phyloP scores from a whole-genome alignment of 2,113 vertebrate species.

The Coptodon rendalli region DNA sequence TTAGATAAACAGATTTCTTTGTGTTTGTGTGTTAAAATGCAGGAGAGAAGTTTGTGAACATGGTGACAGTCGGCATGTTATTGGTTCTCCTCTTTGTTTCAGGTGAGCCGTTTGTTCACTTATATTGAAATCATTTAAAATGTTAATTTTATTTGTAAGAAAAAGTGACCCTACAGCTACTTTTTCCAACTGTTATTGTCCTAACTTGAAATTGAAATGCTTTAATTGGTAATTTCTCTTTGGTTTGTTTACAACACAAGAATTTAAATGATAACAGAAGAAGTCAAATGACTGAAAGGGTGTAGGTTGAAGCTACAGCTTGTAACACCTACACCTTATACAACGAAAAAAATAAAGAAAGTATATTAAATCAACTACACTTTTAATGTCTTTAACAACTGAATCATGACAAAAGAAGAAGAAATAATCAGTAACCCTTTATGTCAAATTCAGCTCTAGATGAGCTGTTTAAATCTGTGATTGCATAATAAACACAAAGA shows the following conservation, averaged over 20 bases:
- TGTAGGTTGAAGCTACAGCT: neutral
- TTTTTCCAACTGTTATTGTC: neutral
- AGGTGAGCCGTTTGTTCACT: neutral
- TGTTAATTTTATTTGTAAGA: neutral
- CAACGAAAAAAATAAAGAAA: neutral
- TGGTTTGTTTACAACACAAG: neutral
- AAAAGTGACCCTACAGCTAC: rapidly evolving
- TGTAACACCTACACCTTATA: neutral
- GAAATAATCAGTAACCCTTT: neutral
- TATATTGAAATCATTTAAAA: neutral
- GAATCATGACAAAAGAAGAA: neutral
- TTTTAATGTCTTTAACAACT: neutral
- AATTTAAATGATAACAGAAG: neutral
- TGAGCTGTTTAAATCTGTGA: neutral
- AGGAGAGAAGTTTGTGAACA: neutral
- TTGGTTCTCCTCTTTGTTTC: neutral
- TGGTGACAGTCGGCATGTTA: neutral
- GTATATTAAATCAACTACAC: neutral
- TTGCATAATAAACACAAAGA: neutral
- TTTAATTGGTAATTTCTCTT: neutral
- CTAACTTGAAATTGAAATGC: rapidly evolving
- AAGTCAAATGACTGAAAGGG: neutral
- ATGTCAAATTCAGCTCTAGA: neutral
- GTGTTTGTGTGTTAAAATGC: neutral
- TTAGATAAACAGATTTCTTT: neutral